phyloP scores from a whole-genome alignment of 2,113 vertebrate genomes.

The Syngnathus floridae region DNA sequence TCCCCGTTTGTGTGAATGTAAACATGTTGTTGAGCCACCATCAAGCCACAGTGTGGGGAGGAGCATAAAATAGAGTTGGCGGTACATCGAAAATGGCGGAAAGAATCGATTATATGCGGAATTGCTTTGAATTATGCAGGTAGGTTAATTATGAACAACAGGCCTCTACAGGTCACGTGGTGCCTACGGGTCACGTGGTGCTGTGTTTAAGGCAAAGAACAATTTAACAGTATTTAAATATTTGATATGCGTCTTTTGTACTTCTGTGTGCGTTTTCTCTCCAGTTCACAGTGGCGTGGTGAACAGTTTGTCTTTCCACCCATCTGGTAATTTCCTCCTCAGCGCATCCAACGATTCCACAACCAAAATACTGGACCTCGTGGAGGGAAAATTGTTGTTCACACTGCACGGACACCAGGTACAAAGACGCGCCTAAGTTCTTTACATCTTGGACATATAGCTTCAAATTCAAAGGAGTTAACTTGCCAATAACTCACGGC shows the following conservation, averaged over 20 bases:
- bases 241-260: neutral
- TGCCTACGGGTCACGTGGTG: neutral
- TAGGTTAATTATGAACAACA: neutral
- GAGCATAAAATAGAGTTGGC: neutral
- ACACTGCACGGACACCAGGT: slow-evolving; percentile 97
- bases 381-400: slow-evolving; percentile 89
- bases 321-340: slow-evolving; percentile 85
- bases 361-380: slow-evolving; percentile 89
- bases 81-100: neutral
- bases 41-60: slow-evolving; percentile 12
- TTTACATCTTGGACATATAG: neutral
- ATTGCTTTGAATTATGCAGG: neutral
- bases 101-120: neutral
- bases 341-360: slow-evolving; percentile 93
- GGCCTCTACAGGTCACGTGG: too few relatives aligned
- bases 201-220: neutral
- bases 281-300: slow-evolving; percentile 86
- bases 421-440: slow-evolving; percentile 9
- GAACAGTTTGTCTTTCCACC: slow-evolving; percentile 89
- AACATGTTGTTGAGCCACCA: slow-evolving; percentile 1
- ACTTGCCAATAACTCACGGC: too few relatives aligned
- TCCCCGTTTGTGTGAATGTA: slow-evolving; percentile 4
- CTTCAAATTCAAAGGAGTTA: too few relatives aligned
- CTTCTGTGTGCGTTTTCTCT: slow-evolving; percentile 25
- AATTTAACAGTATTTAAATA: neutral